Evolutionary conservation across 2,888 invertebrate species (phyloP), one percentile per base, ranked within the genome.

Genomic region (Sarcophaga carnaria): DNA sequence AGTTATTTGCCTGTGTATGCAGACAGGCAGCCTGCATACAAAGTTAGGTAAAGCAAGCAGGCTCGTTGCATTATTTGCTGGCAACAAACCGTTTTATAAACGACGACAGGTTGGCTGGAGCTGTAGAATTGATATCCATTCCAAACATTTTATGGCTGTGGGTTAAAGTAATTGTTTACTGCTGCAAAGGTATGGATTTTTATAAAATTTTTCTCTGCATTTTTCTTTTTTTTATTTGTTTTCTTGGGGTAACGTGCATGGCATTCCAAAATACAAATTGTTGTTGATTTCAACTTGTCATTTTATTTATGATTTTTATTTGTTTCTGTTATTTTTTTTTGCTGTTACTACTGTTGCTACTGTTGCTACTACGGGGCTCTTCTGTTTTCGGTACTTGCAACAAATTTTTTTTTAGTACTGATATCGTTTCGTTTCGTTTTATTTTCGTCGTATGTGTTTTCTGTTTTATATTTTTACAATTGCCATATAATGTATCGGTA

Each of bases 281-380:
- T 79, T 87, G 83, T 87, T 87, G 83, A 84, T 78, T 81, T 87
- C 86, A 78, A 84, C 78, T 81, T 84, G 83, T 84, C 86, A 87
- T 87, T 87, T 84, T 76, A 87, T 84, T 87, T 87, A 84, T 84
- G 81, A 81, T 78, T 77, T 78, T 80, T 27, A 70, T 83, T 75
- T 69, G 67, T 62, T 77, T 76, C 71, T 77, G 62, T 67, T 75
- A 54, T 64, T 79, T 63, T 49, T 10, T 59, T 59, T 54, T 79
- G 27, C 60, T 49, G 3, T 45, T 63, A 64, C 64, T 76, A 62
- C 63, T 77, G 3, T 45, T 63, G 70, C 64, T 76, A 62, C 63
- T 77, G 71, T 20, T 20, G 20, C 20, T 82, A 37, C 37, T 37
- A 37, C 8, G 37, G 37, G 37, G 37, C 37, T 37, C 37, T 37